Evolutionary conservation across 2,888 invertebrate species (phyloP).

Genomic region (Chrysodeixis includens): DNA sequence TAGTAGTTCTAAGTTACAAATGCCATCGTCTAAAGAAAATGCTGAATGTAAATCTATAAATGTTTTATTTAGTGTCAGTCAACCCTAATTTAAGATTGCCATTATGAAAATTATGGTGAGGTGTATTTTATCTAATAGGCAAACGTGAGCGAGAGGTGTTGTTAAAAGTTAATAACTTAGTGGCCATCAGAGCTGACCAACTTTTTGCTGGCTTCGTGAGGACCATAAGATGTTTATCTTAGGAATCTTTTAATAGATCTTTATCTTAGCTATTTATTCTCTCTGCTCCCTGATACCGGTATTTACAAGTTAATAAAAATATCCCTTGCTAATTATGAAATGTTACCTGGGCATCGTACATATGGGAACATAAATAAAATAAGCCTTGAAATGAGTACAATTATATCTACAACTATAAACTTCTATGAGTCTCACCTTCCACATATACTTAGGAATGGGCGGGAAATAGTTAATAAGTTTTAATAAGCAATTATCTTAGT

Average conservation of each 20-base stretch:
- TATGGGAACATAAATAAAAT: background rate
- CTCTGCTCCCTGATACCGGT: background rate
- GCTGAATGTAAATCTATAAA: constrained; percentile 17
- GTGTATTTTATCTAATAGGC: constrained; percentile 22
- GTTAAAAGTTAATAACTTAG: constrained; percentile 40
- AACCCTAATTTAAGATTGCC: background rate
- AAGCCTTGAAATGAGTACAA: background rate
- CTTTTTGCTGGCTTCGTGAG: constrained; percentile 36
- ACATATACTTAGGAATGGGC: background rate
- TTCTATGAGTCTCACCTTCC: background rate
- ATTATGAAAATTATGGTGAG: constrained; percentile 19
- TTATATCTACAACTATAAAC: background rate
- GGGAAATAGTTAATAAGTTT: background rate
- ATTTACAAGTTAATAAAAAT: background rate
- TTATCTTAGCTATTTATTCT: background rate
- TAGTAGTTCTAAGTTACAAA: constrained; percentile 12
- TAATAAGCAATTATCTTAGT: background rate
- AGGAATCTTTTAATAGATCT: too few species aligned
- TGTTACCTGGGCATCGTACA: background rate
- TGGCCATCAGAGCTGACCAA: constrained; percentile 36
- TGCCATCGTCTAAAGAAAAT: constrained; percentile 9
- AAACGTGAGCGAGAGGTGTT: constrained; percentile 39
- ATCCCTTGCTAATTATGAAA: background rate
- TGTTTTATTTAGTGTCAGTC: constrained; percentile 10
- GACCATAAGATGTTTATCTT: constrained; percentile 11